A percentile compares a stretch with the other conserved stretches of the same genome.
Conservation (phyloP, 2,797 vertebrate species). For the Coregonus ussuriensis region DNA sequence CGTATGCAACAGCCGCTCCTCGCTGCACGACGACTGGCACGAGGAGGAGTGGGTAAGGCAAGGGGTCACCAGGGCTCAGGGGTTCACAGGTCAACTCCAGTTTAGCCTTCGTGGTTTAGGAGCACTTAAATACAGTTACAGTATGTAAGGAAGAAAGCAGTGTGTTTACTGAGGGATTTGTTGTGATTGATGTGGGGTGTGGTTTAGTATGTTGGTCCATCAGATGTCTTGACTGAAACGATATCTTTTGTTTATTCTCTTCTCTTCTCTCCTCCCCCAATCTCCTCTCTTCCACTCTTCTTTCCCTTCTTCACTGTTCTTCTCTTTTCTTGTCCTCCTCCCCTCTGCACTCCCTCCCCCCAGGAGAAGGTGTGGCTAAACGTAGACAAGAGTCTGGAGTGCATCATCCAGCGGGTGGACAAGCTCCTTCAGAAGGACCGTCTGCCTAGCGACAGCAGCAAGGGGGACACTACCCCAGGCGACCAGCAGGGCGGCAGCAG, state of each 20-base stretch:
- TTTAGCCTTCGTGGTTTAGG: neutral
- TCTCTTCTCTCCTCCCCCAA: neutral
- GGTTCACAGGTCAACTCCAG: neutral
- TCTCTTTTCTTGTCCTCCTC: neutral
- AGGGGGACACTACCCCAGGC: constrained; percentile 80
- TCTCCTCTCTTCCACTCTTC: neutral
- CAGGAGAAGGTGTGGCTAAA: constrained; percentile 98
- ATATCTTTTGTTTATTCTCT: neutral
- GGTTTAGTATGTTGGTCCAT: neutral
- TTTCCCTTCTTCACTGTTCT: neutral
- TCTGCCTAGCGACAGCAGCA: constrained; percentile 76
- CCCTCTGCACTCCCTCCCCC: neutral
- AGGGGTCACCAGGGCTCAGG: neutral
- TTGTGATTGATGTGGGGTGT: neutral
- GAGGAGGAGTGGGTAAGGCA: constrained; percentile 94
- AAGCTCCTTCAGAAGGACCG: constrained; percentile 94
- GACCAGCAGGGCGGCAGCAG: constrained; percentile 73
- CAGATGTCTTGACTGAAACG: neutral
- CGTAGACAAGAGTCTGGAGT: constrained; percentile 97
- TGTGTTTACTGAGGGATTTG: neutral
- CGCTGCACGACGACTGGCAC: constrained; percentile 90
- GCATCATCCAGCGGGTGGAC: constrained; percentile 95
- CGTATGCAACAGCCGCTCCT: constrained; percentile 88
- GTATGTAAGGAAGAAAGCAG: neutral
- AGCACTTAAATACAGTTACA: too few species aligned